phyloP scores from a whole-genome alignment of 2,113 vertebrate species.

The Vombatus ursinus region DNA sequence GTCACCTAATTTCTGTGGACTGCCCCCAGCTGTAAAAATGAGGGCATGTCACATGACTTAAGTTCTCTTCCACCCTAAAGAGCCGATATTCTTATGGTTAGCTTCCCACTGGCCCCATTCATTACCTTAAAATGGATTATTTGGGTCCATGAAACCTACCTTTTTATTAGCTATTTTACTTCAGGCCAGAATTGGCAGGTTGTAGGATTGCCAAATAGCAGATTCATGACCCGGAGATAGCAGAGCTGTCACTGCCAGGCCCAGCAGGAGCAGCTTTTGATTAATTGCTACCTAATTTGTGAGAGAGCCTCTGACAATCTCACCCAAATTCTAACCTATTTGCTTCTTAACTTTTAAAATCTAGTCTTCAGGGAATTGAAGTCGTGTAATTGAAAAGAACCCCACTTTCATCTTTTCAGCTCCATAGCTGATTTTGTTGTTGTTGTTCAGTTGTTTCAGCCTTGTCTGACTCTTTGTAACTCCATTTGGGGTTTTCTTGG shows the following conservation, averaged over 20 bases:
- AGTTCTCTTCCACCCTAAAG: neutral
- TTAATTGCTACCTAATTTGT: neutral
- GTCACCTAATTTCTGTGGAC: neutral
- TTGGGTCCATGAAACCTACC: neutral
- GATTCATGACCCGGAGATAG: neutral
- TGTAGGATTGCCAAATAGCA: neutral
- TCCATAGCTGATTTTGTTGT: neutral
- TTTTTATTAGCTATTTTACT: neutral
- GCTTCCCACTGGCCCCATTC: neutral
- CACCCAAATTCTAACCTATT: neutral
- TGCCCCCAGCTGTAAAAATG: neutral
- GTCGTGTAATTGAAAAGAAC: neutral
- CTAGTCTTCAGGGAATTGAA: neutral
- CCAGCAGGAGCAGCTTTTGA: neutral
- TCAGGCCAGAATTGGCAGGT: neutral
- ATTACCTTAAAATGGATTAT: neutral
- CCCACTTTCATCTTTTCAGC: neutral
- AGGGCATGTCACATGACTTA: neutral
- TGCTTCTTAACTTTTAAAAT: neutral
- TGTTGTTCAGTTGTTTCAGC: neutral
- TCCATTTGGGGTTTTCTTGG: neutral
- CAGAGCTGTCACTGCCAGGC: neutral
- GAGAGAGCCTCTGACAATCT: neutral
- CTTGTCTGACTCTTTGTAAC: neutral
- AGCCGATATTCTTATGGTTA: neutral